Evolutionary conservation across 2,113 vertebrate species (phyloP), one percentile per base, ranked within the genome.

Genomic region (Echinops telfairi): DNA sequence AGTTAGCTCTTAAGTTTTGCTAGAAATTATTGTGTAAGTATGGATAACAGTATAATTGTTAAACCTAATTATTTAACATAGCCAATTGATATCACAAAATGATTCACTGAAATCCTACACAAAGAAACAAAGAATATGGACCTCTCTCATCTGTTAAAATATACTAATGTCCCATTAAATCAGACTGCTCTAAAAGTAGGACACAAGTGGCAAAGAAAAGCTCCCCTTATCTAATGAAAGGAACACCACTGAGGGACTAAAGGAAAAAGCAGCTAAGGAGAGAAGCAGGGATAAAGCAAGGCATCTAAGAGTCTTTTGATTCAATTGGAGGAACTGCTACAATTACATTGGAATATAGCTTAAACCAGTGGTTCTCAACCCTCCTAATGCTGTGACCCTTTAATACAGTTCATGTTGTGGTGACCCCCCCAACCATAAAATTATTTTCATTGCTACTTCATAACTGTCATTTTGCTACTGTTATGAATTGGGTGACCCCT

Each of bases 71-170:
- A 70, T 27, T 81, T 86, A 83, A 80, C 43, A 71, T 58, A 86
- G 1, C 73, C 4, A 82, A 83, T 22, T 36, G 17, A 33, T 64
- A 92, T 82, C 80, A 90, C 22, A 88, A 94, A 90, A 92, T 17
- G 27, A 83, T 73, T 92, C n/a, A 36, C n/a, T 89, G 60, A 77
- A 40, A 93, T 77, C 31, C 15, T 88, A 15, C 68, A 84, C 16
- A 80, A 0, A 91, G 43, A 83, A 78, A 95, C 33, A 92, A 92
- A 92, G 38, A 81, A 88, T 94, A 94, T n/a, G 66, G 81, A 80
- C 36, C 0, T 91, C 20, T 89, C 83, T 11, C n/a, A 89, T 60
- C 75, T 68, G 38, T 83, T 19, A 83, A 93, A 95, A 83, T 68
- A 89, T 70, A 90, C 68, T 87, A 57, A 78, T 8, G 20, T 36